phyloP scores from a whole-genome alignment of 1,140 invertebrate genomes.

The Drosophila pseudoananassae region DNA sequence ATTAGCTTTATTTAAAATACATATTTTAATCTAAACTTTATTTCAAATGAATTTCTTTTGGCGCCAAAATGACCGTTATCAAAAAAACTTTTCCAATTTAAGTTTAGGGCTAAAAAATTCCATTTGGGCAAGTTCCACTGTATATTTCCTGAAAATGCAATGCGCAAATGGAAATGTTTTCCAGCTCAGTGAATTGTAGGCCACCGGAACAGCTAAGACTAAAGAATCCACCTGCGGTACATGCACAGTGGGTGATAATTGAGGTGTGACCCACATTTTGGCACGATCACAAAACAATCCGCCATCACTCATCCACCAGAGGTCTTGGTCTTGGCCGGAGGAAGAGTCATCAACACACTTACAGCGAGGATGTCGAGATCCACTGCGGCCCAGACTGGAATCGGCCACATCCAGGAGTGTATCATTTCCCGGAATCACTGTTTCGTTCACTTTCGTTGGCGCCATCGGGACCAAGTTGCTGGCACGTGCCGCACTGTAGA shows the following conservation, averaged over 20 bases:
- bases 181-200: conserved; percentile 29
- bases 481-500: conserved; percentile 66
- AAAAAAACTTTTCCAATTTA: not conserved
- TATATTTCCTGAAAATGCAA: conserved; percentile 11
- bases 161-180: conserved; percentile 33
- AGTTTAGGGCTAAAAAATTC: too few relatives aligned
- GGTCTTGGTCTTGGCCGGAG: conserved; percentile 3
- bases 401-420: not conserved
- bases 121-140: not conserved
- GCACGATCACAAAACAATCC: conserved; percentile 58
- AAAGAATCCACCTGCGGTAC: conserved; percentile 67
- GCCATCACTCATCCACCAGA: conserved; percentile 35
- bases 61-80: not conserved
- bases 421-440: conserved; percentile 15
- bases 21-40: not conserved
- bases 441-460: conserved; percentile 1
- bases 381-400: conserved; percentile 27
- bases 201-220: conserved; percentile 55
- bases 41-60: not conserved
- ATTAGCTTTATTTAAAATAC: not conserved
- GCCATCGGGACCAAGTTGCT: conserved; percentile 12
- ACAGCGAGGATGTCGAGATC: conserved; percentile 74
- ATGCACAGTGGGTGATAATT: conserved; percentile 73
- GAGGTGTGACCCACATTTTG: conserved; percentile 73
- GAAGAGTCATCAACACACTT: conserved; percentile 36